A percentile compares a stretch with the other conserved stretches of the same genome.
Conservation (phyloP, 2,113 vertebrate species). For the Hepsetus odoe region DNA sequence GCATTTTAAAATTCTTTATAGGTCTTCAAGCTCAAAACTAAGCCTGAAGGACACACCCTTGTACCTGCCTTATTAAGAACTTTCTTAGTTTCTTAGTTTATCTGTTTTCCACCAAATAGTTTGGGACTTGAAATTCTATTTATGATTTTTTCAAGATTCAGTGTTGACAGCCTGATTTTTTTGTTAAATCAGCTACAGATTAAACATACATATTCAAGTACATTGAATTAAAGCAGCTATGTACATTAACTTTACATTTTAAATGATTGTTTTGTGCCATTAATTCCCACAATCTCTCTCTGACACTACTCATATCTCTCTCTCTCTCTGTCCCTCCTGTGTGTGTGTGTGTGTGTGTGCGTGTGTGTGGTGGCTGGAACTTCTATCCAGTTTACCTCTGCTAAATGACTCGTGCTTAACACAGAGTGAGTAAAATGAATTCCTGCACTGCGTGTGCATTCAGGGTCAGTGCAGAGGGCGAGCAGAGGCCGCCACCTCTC, state of each 20-base stretch:
- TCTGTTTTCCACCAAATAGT: no score
- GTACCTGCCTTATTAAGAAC: no score
- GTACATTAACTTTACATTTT: conserved; percentile 31
- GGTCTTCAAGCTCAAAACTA: no score
- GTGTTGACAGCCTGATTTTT: no score
- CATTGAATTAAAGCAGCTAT: no score
- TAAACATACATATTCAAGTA: no score
- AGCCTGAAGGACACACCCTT: no score
- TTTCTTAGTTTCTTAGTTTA: no score
- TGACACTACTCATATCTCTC: background rate
- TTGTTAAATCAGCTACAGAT: no score
- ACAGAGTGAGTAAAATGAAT: conserved; percentile 38
- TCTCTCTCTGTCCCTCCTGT: background rate
- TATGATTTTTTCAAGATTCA: no score
- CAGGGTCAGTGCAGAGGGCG: conserved; percentile 69
- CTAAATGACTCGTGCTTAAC: conserved; percentile 33
- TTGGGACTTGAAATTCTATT: no score
- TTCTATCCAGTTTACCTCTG: conserved; percentile 9
- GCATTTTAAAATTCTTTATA: no score
- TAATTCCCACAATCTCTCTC: background rate
- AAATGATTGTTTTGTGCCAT: background rate
- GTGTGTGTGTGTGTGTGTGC: conserved; percentile 33
- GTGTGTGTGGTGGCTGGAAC: background rate
- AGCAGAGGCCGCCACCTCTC: conserved; percentile 48
- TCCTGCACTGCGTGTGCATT: conserved; percentile 58